These are phyloP conservation scores for Stegodyphus dumicola DNA, from an alignment of 1,140 invertebrate genomes.

Conservation along the genomic window DNA sequence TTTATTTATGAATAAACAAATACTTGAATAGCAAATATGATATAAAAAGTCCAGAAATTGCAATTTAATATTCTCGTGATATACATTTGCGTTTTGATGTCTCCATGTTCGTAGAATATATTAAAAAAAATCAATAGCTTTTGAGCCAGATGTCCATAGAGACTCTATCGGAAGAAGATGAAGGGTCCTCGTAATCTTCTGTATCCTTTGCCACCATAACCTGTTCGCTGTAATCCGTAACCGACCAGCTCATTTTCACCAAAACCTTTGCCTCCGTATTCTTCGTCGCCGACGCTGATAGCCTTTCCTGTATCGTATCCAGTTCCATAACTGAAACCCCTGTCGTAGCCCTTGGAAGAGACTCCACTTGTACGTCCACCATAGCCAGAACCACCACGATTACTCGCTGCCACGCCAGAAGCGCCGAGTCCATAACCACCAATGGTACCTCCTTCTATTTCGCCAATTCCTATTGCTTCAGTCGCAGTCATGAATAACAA, in stretches of 20 bases:
- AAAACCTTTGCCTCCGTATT: conserved; percentile 24
- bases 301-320: conserved; percentile 25
- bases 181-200: not conserved
- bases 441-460: not conserved
- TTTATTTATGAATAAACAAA: too few species aligned
- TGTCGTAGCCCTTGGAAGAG: conserved; percentile 9
- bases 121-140: too few species aligned
- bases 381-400: conserved; percentile 6
- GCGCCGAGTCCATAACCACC: conserved; percentile 8
- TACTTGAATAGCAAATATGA: too few species aligned
- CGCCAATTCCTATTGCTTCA: not conserved
- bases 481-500: too few species aligned
- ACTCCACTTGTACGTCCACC: conserved; percentile 34
- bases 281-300: conserved; percentile 20
- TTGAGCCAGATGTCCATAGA: too few species aligned
- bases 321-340: conserved; percentile 33
- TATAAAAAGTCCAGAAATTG: too few species aligned
- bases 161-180: not conserved
- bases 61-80: too few species aligned
- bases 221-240: conserved; percentile 15
- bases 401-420: not conserved
- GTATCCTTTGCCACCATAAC: conserved; percentile 29
- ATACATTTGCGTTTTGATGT: too few species aligned
- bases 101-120: too few species aligned
- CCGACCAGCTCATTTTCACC: conserved; percentile 26